Evolutionary conservation across 1,140 invertebrate genomes (phyloP).

Genomic region (Scaptomyza hsui): DNA sequence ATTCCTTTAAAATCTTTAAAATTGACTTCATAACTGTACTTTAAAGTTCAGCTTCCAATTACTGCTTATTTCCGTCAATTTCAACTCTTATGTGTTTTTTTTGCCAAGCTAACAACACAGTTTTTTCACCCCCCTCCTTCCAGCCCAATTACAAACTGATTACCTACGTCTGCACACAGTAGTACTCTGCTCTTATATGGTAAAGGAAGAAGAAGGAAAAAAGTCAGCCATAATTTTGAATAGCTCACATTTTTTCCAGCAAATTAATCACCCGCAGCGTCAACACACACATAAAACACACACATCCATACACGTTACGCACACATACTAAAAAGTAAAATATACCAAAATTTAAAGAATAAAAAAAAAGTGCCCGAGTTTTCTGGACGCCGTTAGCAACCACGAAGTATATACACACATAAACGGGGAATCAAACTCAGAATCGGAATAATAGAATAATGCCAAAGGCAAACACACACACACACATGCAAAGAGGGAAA

Average conservation of each 20-base stretch:
- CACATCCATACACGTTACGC: not conserved
- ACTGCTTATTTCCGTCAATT: no score
- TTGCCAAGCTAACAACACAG: constrained; percentile 27
- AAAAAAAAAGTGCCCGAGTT: constrained; percentile 27
- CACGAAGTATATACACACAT: constrained; percentile 37
- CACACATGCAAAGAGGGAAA: not conserved
- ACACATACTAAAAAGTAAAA: not conserved
- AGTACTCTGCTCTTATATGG: not conserved
- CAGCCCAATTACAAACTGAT: constrained; percentile 44
- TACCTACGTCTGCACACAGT: constrained; percentile 43
- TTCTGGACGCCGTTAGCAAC: constrained; percentile 25
- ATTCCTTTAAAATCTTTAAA: no score
- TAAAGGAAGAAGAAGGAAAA: not conserved
- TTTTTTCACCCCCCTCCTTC: constrained; percentile 2
- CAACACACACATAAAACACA: constrained; percentile 30
- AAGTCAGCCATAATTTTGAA: constrained; percentile 36
- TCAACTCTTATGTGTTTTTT: not conserved
- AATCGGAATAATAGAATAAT: constrained; percentile 54
- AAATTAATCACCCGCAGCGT: constrained; percentile 75
- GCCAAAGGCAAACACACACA: constrained; percentile 63
- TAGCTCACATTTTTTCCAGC: constrained; percentile 53
- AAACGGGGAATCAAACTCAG: constrained; percentile 18
- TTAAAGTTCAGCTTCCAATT: no score
- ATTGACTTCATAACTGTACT: no score
- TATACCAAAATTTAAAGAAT: constrained; percentile 25